A percentile compares a stretch with the other conserved stretches of the same genome.
These are phyloP conservation scores for Drosophila oshimai DNA, from an alignment of 1,140 invertebrate species.

Conservation along the genomic window DNA sequence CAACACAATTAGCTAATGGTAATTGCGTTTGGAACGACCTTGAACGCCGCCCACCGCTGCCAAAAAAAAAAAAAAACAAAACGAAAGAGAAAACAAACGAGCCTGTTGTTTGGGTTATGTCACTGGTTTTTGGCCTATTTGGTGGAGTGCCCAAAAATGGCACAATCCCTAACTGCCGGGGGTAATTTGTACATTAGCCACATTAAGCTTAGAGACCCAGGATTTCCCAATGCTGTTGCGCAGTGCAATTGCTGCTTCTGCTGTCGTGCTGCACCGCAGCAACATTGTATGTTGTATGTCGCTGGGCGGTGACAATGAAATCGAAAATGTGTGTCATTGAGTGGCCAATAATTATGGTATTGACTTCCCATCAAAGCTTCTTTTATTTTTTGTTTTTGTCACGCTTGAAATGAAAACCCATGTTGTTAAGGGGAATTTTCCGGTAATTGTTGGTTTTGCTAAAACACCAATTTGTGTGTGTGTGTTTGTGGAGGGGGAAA, in stretches of 20 bases:
- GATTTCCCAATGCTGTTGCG: conserved; percentile 64
- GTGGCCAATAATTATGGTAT: conserved; percentile 14
- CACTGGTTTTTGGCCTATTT: conserved; percentile 69
- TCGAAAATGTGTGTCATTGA: conserved; percentile 42
- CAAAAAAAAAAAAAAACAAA: conserved; percentile 20
- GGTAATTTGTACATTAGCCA: conserved; percentile 76
- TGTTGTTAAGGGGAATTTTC: conserved; percentile 57
- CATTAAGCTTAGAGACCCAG: conserved; percentile 48
- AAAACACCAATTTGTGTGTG: conserved; percentile 53
- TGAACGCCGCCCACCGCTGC: conserved; percentile 29
- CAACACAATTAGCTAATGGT: conserved; percentile 47
- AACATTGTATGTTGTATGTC: background rate
- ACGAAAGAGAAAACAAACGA: conserved; percentile 46
- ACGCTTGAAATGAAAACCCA: conserved; percentile 58
- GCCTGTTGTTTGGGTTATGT: conserved; percentile 59
- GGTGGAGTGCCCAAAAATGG: conserved; percentile 69
- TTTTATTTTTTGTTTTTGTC: too few species aligned
- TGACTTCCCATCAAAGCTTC: conserved; percentile 9
- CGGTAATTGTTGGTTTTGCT: conserved; percentile 70
- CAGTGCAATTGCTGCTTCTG: conserved; percentile 35
- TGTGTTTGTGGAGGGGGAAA: too few species aligned
- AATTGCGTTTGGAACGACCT: conserved; percentile 40
- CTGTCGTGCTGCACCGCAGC: conserved; percentile 3
- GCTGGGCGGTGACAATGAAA: conserved; percentile 27
- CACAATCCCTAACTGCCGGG: conserved; percentile 58